These are phyloP conservation scores for Actinostola sp. DNA, from an alignment of 92 coral and sea anemone genomes.

Conservation along the genomic window DNA sequence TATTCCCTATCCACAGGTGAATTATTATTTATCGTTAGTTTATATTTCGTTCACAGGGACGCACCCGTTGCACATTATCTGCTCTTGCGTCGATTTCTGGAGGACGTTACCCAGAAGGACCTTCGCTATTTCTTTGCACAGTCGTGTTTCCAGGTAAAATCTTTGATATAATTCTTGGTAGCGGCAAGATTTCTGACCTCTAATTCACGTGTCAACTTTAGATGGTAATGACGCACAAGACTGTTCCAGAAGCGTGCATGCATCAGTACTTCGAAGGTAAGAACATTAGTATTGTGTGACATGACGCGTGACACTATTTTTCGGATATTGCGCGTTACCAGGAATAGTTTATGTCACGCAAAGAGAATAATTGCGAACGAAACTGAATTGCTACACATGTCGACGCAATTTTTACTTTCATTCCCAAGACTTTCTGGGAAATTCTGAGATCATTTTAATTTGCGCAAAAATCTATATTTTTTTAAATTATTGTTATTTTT, in stretches of 20 bases:
- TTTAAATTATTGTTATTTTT: neutral
- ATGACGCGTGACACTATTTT: too few species aligned
- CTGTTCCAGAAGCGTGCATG: slow-evolving; percentile 69
- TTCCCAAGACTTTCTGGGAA: too few species aligned
- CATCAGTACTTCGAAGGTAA: slow-evolving; percentile 79
- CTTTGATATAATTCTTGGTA: too few species aligned
- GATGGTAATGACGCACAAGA: slow-evolving; percentile 86
- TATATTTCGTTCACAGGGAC: slow-evolving; percentile 56
- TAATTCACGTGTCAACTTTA: neutral
- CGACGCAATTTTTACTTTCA: too few species aligned
- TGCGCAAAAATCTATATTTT: neutral
- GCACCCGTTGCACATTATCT: slow-evolving; percentile 81
- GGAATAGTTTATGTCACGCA: too few species aligned
- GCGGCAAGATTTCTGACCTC: too few species aligned
- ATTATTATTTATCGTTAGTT: neutral
- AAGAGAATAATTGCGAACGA: too few species aligned
- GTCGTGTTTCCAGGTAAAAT: slow-evolving; percentile 86
- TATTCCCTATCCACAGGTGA: too few species aligned
- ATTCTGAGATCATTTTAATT: too few species aligned
- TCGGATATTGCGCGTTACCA: too few species aligned
- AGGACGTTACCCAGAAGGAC: slow-evolving; percentile 72
- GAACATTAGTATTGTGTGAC: too few species aligned
- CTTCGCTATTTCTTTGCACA: slow-evolving; percentile 85
- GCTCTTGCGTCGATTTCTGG: slow-evolving; percentile 87
- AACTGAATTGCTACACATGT: too few species aligned